Percentiles rank a stretch among this genome's conserved stretches.
phyloP scores from a whole-genome alignment of 2,888 invertebrate species.

The Ommatoiulus sabulosus region DNA sequence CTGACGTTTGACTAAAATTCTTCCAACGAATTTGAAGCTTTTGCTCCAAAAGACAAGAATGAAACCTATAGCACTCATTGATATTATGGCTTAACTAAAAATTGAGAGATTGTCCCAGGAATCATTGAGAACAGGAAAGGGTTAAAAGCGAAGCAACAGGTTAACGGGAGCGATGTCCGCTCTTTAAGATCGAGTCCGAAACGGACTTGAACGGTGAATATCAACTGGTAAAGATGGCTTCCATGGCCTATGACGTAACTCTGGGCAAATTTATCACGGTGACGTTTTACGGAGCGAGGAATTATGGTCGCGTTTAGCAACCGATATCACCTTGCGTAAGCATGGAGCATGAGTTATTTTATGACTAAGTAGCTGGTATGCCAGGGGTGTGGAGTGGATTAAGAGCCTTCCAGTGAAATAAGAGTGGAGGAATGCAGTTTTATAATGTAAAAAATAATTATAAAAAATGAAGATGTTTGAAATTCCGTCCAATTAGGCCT shows the following conservation, averaged over 20 bases:
- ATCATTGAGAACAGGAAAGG: background rate
- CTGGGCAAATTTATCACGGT: background rate
- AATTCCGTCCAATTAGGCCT: conserved; percentile 24
- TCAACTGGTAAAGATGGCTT: background rate
- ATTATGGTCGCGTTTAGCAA: conserved; percentile 11
- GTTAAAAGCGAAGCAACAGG: background rate
- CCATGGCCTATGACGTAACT: background rate
- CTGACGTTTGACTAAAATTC: no score
- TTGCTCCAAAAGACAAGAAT: background rate
- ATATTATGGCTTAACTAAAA: no score
- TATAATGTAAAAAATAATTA: background rate
- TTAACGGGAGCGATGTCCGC: background rate
- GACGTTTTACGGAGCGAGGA: background rate
- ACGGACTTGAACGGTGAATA: background rate
- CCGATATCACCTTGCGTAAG: conserved; percentile 29
- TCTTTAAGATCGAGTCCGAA: background rate
- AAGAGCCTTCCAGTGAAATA: background rate
- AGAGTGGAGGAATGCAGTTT: conserved; percentile 18
- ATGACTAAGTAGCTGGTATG: conserved; percentile 8
- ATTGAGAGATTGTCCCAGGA: background rate
- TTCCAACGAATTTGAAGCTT: background rate
- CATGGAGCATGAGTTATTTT: conserved; percentile 19
- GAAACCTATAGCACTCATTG: no score
- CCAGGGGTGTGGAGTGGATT: conserved; percentile 29
- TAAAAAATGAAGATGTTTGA: conserved; percentile 22